Evolutionary conservation across 2,888 invertebrate species (phyloP), one percentile per base, ranked within the genome.

Genomic region (Biston betularia): DNA sequence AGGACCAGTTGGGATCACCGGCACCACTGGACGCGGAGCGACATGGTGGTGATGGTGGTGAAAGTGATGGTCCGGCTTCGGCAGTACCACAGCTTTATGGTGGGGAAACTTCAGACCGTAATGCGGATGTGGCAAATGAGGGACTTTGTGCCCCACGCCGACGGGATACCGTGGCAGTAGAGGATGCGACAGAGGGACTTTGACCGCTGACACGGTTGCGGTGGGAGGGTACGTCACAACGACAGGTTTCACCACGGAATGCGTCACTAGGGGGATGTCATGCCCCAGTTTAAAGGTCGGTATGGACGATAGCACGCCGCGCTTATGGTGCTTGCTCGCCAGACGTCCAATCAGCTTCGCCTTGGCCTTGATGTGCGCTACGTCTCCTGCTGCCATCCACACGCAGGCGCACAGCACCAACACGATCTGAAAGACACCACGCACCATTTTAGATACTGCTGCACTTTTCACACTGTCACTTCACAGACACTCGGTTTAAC

Each of bases 231-330:
- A 94, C 0, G 88, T 86, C 0, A 94, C 93, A 11, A 94, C 89
- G 7, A 94, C 70, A 0, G 94, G 94, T 72, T 94, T 94, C 14
- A 94, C 78, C 9, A 94, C 81, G 0, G 94, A 94, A 74, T 94
- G 94, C 0, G 92, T 89, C 14, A 94, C 90, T 7, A 80, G 86
- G 0, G 94, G 93, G 54, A 93, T 90, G 70, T 94, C 94, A 66
- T 93, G 88, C 44, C 94, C 94, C 7, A 92, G 84, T 66, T 94
- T 94, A 80, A 84, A 94, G 4, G 94, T 85, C 0, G 94, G 94
- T n/a, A 94, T 82, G 6, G 82, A 70, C 10, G 91, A 87, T 52
- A 90, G 80, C 12, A 89, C 84, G 65, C 93, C 93, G 10, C 92
- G 84, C 75, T 93, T 93, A 77, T 90, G 88, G 56, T 93, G 93